Conservation (phyloP, 2,888 invertebrate species). For the Gymnosoma rotundatum region DNA sequence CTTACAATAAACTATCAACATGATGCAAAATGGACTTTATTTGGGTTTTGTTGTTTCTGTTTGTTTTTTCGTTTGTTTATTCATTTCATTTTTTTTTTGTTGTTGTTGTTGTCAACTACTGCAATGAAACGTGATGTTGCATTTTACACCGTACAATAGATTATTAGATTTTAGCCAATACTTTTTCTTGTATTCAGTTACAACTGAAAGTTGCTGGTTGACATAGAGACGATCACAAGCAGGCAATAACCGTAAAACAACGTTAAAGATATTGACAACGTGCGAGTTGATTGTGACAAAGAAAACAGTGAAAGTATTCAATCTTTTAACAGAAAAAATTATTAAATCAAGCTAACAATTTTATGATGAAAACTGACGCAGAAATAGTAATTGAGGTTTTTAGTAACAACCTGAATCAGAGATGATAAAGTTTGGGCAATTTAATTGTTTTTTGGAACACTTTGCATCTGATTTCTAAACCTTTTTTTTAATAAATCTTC, state of each 20-base stretch:
- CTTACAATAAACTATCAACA: slow-evolving; percentile 51
- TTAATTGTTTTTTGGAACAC: no score
- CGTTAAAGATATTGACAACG: slow-evolving; percentile 18
- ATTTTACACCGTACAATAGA: slow-evolving; percentile 64
- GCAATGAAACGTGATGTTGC: slow-evolving; percentile 70
- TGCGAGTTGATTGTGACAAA: slow-evolving; percentile 17
- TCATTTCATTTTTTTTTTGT: slow-evolving; percentile 10
- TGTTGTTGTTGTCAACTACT: slow-evolving; percentile 53
- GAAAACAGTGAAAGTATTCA: slow-evolving; percentile 21
- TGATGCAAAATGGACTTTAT: slow-evolving; percentile 19
- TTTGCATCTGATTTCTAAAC: no score
- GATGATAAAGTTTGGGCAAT: no score
- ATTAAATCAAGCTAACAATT: no score
- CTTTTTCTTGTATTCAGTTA: slow-evolving; percentile 20
- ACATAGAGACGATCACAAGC: slow-evolving; percentile 22
- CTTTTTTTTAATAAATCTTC: no score
- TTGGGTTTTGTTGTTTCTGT: slow-evolving; percentile 9
- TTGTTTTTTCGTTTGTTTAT: slow-evolving; percentile 13
- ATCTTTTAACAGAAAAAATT: neutral
- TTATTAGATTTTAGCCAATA: slow-evolving; percentile 49
- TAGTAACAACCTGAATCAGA: no score
- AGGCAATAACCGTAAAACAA: slow-evolving; percentile 39
- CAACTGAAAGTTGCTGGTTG: slow-evolving; percentile 22
- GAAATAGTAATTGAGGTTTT: no score
- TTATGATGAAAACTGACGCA: no score